A percentile compares a stretch with the other conserved stretches of the same genome.
phyloP scores from a whole-genome alignment of 2,797 vertebrate genomes.

The Australoheros facetus region DNA sequence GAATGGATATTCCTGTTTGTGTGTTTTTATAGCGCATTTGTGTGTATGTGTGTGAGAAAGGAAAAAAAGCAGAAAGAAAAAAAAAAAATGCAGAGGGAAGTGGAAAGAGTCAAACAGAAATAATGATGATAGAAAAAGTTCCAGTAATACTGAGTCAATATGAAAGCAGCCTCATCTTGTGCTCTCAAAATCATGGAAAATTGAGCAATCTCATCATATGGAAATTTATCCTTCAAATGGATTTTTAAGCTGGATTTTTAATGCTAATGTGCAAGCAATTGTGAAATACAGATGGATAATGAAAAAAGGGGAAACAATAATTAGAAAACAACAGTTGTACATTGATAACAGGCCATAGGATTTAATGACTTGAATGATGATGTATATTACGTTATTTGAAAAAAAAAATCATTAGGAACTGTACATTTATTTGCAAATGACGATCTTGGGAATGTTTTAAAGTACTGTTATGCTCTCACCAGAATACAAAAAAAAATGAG shows the following conservation, averaged over 20 bases:
- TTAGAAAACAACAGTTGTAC: conserved; percentile 64
- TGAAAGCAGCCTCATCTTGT: conserved; percentile 71
- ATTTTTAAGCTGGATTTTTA: conserved; percentile 55
- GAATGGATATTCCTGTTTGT: conserved; percentile 76
- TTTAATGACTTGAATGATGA: conserved; percentile 66
- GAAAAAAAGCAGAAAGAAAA: conserved; percentile 9
- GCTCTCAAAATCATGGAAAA: conserved; percentile 70
- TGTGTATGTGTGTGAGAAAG: conserved; percentile 63
- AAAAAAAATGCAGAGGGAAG: conserved; percentile 19
- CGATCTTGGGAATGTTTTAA: conserved; percentile 71
- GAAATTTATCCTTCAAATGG: conserved; percentile 64
- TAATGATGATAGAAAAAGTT: conserved; percentile 61
- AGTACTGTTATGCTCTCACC: conserved; percentile 61
- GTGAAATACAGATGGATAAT: conserved; percentile 53
- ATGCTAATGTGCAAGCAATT: conserved; percentile 57
- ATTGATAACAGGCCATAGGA: conserved; percentile 57
- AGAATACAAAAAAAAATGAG: conserved; percentile 41
- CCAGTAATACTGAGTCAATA: conserved; percentile 65
- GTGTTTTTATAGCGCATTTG: conserved; percentile 79
- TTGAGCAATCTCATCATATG: conserved; percentile 55
- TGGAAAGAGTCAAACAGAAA: conserved; percentile 34
- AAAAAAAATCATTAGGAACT: conserved; percentile 54
- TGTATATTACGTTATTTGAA: conserved; percentile 55
- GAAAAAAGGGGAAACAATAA: conserved; percentile 43
- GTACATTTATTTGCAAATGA: conserved; percentile 66